Evolutionary conservation across 2,113 vertebrate species (phyloP).

Genomic region (Perca flavescens): DNA sequence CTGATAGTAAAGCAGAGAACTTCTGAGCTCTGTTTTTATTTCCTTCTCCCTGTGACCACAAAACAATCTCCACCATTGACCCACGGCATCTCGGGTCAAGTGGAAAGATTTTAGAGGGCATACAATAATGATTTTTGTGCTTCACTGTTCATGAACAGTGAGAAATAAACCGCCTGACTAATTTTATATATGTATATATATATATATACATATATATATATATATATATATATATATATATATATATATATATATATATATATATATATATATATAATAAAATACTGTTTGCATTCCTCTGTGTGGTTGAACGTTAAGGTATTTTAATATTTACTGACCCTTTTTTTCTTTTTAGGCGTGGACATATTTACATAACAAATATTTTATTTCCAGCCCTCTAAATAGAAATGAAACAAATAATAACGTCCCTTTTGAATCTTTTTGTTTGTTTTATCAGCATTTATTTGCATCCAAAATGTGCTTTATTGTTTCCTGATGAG

Average conservation of each 20-base stretch:
- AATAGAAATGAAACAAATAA: constrained; percentile 23
- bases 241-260: no score
- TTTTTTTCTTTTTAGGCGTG: neutral
- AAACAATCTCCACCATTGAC: constrained; percentile 40
- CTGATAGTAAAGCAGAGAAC: constrained; percentile 26
- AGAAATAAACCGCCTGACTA: neutral
- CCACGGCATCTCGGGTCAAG: constrained; percentile 9
- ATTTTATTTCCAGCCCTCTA: neutral
- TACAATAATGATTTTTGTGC: neutral
- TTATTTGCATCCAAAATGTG: constrained; percentile 16
- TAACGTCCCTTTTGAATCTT: neutral
- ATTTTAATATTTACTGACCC: neutral
- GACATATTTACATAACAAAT: constrained; percentile 1
- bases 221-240: no score
- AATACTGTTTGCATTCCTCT: neutral
- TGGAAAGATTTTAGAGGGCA: constrained; percentile 4
- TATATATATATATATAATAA: no score
- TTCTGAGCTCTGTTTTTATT: constrained; percentile 14
- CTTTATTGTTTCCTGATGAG: constrained; percentile 16
- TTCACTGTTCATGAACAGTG: neutral
- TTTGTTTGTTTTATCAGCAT: neutral
- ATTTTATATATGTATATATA: no score
- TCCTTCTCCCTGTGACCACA: constrained; percentile 12
- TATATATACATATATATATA: no score
- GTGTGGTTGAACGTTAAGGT: neutral